A percentile compares a stretch with the other conserved stretches of the same genome.
Conservation (phyloP, 2,797 vertebrate genomes). For the Falco biarmicus region DNA sequence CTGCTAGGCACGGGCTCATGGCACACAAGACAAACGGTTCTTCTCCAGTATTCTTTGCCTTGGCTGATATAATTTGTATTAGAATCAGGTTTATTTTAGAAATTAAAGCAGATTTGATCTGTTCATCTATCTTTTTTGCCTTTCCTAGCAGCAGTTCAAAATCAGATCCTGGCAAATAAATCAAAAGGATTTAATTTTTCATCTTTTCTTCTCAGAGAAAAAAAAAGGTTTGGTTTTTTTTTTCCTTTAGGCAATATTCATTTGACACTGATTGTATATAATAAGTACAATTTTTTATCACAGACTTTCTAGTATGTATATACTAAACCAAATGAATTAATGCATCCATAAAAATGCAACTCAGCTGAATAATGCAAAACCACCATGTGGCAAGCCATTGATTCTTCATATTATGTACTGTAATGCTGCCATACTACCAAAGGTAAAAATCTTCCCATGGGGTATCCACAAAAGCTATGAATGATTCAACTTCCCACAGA, state of each 20-base stretch:
- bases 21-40: neutral
- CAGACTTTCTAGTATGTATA: neutral
- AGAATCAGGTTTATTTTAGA: neutral
- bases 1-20: neutral
- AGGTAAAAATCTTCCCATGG: neutral
- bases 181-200: neutral
- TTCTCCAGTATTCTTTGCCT: neutral
- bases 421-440: neutral
- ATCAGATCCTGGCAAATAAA: neutral
- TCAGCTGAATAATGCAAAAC: neutral
- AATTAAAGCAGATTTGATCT: neutral
- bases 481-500: neutral
- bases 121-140: neutral
- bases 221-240: neutral
- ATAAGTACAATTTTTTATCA: neutral
- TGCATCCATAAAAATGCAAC: neutral
- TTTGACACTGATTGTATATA: neutral
- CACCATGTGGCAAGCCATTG: rapidly evolving
- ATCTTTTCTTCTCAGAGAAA: neutral
- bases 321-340: neutral
- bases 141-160: neutral
- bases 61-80: neutral
- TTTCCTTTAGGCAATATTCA: neutral
- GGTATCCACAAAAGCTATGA: neutral
- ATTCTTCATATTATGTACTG: neutral